Percentiles rank a stretch among this genome's conserved stretches.
phyloP scores from a whole-genome alignment of 2,888 invertebrate genomes.

The Drosophila maculinotata region DNA sequence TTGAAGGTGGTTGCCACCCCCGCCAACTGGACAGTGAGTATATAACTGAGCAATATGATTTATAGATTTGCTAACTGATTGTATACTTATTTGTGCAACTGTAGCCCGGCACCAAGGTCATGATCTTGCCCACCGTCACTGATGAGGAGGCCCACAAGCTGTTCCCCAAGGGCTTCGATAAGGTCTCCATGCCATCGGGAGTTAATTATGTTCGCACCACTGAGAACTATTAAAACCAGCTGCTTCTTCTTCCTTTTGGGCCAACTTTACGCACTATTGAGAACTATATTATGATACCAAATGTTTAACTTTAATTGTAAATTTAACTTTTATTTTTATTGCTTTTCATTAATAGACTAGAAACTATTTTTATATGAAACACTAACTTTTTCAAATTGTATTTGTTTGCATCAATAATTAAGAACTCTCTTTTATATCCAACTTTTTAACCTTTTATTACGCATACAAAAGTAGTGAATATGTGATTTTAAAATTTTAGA shows the following conservation, averaged over 20 bases:
- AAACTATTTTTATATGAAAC: background rate
- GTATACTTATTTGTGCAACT: background rate
- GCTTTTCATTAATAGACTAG: too few relatives aligned
- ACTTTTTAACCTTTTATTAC: too few relatives aligned
- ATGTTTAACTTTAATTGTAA: too few relatives aligned
- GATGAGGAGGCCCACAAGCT: constrained; percentile 88
- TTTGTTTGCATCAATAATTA: too few relatives aligned
- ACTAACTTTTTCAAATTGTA: background rate
- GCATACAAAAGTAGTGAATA: too few relatives aligned
- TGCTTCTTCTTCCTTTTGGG: background rate
- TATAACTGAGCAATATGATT: constrained; percentile 13
- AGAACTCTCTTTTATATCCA: too few relatives aligned
- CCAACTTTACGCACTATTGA: background rate
- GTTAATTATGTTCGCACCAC: constrained; percentile 91
- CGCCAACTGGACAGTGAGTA: constrained; percentile 92
- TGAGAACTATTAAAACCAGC: constrained; percentile 86
- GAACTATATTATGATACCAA: constrained; percentile 1
- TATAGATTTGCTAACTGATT: background rate
- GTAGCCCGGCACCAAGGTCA: constrained; percentile 90
- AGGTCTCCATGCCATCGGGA: constrained; percentile 90
- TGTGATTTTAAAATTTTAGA: too few relatives aligned
- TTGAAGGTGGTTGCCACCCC: constrained; percentile 92
- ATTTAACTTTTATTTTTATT: background rate
- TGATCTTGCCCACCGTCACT: constrained; percentile 91
- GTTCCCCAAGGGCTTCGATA: constrained; percentile 90